Conservation (phyloP, 2,113 vertebrate genomes). For the Neodontobutis hainanensis region DNA sequence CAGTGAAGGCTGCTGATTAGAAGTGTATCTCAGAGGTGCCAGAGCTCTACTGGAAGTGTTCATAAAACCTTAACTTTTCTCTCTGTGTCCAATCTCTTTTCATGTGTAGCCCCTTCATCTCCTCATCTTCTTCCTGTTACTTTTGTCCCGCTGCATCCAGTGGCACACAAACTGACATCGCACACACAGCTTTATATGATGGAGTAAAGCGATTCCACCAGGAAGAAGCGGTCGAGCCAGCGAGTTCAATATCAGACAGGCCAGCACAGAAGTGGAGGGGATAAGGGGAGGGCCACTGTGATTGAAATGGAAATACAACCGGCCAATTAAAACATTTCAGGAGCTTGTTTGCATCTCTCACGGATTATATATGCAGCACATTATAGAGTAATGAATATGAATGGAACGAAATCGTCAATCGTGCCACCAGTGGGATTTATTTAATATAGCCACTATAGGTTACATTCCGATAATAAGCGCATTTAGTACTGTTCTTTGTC, state of each 20-base stretch:
- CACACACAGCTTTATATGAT: conserved; percentile 47
- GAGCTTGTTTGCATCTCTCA: conserved; percentile 74
- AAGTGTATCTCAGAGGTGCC: conserved; percentile 52
- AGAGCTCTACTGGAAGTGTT: conserved; percentile 51
- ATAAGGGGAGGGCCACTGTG: conserved; percentile 63
- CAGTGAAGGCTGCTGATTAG: conserved; percentile 49
- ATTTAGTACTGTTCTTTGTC: conserved; percentile 49
- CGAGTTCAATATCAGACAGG: conserved; percentile 69
- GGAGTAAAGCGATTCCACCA: conserved; percentile 59
- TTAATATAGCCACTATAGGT: conserved; percentile 37
- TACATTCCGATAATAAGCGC: conserved; percentile 42
- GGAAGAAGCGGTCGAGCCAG: conserved; percentile 53
- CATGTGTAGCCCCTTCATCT: conserved; percentile 61
- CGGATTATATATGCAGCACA: conserved; percentile 77
- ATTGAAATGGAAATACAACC: conserved; percentile 80
- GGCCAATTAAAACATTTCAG: conserved; percentile 78
- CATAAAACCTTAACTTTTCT: conserved; percentile 62
- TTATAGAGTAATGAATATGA: conserved; percentile 76
- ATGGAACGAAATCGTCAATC: conserved; percentile 65
- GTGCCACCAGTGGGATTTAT: conserved; percentile 57
- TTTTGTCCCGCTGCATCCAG: conserved; percentile 57
- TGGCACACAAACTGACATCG: conserved; percentile 51
- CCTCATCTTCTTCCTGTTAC: conserved; percentile 56
- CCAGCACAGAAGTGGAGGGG: conserved; percentile 58
- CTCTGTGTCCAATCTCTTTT: conserved; percentile 53